A percentile compares a stretch with the other conserved stretches of the same genome.
Conservation (phyloP, 2,888 invertebrate genomes). For the Drosophila greeni region DNA sequence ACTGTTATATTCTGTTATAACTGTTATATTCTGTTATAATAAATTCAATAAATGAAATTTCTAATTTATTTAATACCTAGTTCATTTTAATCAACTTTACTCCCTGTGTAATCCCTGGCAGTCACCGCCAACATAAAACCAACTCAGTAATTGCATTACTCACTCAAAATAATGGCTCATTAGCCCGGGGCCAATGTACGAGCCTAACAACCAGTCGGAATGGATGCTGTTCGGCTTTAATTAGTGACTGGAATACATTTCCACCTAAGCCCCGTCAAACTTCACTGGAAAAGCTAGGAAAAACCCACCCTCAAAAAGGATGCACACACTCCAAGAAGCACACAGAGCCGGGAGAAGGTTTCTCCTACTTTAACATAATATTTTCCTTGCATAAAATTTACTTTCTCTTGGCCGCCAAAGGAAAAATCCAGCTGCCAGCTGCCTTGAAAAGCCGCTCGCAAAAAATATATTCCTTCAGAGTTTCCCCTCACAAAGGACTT, state of each 20-base stretch:
- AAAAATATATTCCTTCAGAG: slow-evolving; percentile 6
- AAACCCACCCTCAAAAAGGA: slow-evolving; percentile 8
- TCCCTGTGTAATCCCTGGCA: slow-evolving; percentile 3
- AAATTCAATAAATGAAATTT: too few species aligned
- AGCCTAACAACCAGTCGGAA: slow-evolving; percentile 13
- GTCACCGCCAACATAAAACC: slow-evolving; percentile 15
- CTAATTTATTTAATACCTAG: too few species aligned
- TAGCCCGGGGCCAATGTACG: slow-evolving; percentile 15
- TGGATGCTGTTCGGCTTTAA: slow-evolving; percentile 17
- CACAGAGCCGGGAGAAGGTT: background rate
- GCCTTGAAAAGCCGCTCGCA: slow-evolving; percentile 35
- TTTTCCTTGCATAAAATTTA: slow-evolving; percentile 1
- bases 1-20: too few species aligned
- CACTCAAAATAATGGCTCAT: slow-evolving; percentile 47
- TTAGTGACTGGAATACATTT: slow-evolving; percentile 16
- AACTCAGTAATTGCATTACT: slow-evolving; percentile 50
- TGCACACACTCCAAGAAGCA: background rate
- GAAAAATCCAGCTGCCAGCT: slow-evolving; percentile 42
- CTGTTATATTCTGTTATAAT: too few species aligned
- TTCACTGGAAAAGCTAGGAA: slow-evolving; percentile 2
- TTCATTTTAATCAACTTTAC: too few species aligned
- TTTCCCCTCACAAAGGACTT: slow-evolving; percentile 3
- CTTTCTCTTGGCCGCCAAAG: background rate
- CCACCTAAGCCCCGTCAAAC: slow-evolving; percentile 19
- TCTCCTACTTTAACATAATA: slow-evolving; percentile 6